Conservation (phyloP, 1,140 invertebrate species). For the Papilio glaucus region DNA sequence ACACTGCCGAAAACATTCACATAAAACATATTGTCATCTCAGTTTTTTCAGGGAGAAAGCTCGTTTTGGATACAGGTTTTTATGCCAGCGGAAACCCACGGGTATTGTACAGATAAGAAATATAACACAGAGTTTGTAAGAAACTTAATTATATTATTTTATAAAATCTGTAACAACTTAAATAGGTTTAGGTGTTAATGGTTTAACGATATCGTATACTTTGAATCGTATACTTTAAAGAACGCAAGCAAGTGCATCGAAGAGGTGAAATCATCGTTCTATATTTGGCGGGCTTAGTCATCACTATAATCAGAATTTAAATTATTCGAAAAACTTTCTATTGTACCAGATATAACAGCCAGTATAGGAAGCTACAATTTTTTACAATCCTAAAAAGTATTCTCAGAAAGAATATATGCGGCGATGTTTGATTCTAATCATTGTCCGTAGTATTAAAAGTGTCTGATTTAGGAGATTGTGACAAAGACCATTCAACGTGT, state of each 20-base stretch:
- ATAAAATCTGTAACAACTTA: background rate
- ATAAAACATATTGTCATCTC: too few relatives aligned
- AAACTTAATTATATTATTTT: background rate
- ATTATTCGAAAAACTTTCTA: conserved; percentile 29
- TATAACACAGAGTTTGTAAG: background rate
- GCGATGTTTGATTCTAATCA: background rate
- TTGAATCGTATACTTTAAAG: conserved; percentile 7
- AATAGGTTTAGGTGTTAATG: conserved; percentile 1
- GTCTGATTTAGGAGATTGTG: too few relatives aligned
- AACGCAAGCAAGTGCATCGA: conserved; percentile 1
- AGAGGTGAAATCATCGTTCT: conserved; percentile 38
- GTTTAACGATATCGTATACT: conserved; percentile 6
- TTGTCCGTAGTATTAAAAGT: conserved; percentile 2
- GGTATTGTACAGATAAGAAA: background rate
- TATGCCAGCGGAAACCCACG: too few relatives aligned
- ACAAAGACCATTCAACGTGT: conserved; percentile 3
- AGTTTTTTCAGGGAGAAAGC: too few relatives aligned
- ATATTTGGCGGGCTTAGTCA: conserved; percentile 35
- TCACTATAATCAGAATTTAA: conserved; percentile 19
- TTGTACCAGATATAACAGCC: conserved; percentile 4
- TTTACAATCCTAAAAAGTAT: background rate
- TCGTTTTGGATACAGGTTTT: too few relatives aligned
- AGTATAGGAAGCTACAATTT: background rate
- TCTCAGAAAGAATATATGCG: background rate
- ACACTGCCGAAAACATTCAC: too few relatives aligned